Conservation (phyloP, 2,888 invertebrate genomes). For the Drosophila subsilvestris region DNA sequence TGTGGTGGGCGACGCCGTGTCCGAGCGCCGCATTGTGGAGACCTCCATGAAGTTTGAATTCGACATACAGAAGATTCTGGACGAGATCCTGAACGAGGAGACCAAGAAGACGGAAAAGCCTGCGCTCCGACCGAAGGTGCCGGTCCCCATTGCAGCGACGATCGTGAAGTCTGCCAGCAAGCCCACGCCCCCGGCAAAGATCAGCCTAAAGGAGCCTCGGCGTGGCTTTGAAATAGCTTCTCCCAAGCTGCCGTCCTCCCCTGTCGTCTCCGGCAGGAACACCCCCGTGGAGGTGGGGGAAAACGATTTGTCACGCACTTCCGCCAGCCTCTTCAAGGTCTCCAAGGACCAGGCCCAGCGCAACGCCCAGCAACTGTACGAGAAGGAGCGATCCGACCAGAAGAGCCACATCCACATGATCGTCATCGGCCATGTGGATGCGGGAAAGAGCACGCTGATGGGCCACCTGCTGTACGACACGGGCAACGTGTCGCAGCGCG, state of each 20-base stretch:
- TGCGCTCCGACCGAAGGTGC: slow-evolving; percentile 33
- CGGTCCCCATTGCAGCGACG: slow-evolving; percentile 32
- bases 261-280: slow-evolving; percentile 86
- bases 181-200: slow-evolving; percentile 39
- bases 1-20: slow-evolving; percentile 90
- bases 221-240: slow-evolving; percentile 84
- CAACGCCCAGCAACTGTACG: slow-evolving; percentile 86
- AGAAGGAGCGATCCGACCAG: slow-evolving; percentile 90
- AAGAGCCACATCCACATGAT: slow-evolving; percentile 96
- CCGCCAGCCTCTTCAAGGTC: slow-evolving; percentile 67
- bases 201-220: slow-evolving; percentile 64
- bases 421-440: slow-evolving; percentile 96
- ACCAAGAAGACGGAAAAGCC: slow-evolving; percentile 64
- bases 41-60: slow-evolving; percentile 90
- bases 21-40: slow-evolving; percentile 90
- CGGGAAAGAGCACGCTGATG: slow-evolving; percentile 88
- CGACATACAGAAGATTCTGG: slow-evolving; percentile 89
- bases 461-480: slow-evolving; percentile 95
- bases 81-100: slow-evolving; percentile 87
- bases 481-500: slow-evolving; percentile 93
- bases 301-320: slow-evolving; percentile 54
- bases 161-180: slow-evolving; percentile 14
- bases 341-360: slow-evolving; percentile 84
- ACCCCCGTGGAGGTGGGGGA: slow-evolving; percentile 84
- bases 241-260: slow-evolving; percentile 89